These are phyloP conservation scores for Morpho deidamia DNA, from an alignment of 2,888 invertebrate species.

Conservation along the genomic window DNA sequence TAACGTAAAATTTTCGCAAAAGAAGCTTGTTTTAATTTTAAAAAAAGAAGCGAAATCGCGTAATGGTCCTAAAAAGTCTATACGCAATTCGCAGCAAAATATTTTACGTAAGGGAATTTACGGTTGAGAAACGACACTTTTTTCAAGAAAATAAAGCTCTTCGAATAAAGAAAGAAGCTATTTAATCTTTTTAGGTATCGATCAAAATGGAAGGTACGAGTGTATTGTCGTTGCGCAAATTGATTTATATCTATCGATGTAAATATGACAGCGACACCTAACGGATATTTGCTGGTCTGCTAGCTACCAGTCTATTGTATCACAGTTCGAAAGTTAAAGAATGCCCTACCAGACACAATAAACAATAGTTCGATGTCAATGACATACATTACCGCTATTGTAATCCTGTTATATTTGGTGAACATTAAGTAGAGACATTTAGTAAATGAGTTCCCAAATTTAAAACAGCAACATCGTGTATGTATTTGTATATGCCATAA, in stretches of 20 bases:
- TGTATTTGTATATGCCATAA: too few relatives aligned
- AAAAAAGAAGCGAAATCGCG: too few relatives aligned
- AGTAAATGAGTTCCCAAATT: conserved; percentile 25
- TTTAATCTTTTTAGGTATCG: too few relatives aligned
- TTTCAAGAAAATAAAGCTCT: too few relatives aligned
- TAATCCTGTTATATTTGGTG: conserved; percentile 27
- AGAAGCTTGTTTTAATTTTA: too few relatives aligned
- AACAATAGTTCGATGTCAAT: conserved; percentile 49
- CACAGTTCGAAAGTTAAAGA: conserved; percentile 25
- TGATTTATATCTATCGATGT: too few relatives aligned
- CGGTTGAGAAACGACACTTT: not conserved
- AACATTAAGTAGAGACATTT: conserved; percentile 31
- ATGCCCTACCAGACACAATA: conserved; percentile 34
- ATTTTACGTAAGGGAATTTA: not conserved
- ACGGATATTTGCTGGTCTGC: conserved; percentile 9
- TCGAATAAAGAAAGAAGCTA: too few relatives aligned
- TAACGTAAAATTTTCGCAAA: too few relatives aligned
- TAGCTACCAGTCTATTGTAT: conserved; percentile 19
- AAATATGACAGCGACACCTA: not conserved
- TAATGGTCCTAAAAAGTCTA: not conserved
- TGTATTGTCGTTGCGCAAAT: too few relatives aligned
- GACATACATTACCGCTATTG: conserved; percentile 39
- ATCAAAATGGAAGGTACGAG: too few relatives aligned
- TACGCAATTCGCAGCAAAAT: not conserved
- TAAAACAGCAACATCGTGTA: not conserved